These are phyloP conservation scores for Saccostrea cuccullata DNA, from an alignment of 1,140 invertebrate genomes.

Conservation along the genomic window DNA sequence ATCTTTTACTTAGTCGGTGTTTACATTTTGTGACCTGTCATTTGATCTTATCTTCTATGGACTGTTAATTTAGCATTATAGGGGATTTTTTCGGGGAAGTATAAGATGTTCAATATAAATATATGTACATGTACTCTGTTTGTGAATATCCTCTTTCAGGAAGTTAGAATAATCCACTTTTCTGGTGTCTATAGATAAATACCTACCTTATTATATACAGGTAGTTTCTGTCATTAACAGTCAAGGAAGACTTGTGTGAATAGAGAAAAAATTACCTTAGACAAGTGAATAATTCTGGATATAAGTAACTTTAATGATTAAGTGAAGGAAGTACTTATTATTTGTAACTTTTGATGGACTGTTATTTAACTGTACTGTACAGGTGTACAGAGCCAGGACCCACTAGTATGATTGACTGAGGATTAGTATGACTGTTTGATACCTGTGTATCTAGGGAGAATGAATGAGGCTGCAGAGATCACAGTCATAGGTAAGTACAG, in stretches of 20 bases:
- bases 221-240: not conserved
- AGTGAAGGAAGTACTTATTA: not conserved
- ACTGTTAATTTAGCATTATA: not conserved
- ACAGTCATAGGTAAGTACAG: not conserved
- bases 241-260: not conserved
- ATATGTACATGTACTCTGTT: not conserved
- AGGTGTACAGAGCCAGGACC: not conserved
- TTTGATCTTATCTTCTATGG: not conserved
- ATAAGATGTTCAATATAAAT: not conserved
- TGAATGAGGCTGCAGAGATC: constrained; percentile 1
- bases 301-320: not conserved
- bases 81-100: not conserved
- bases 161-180: not conserved
- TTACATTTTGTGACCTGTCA: not conserved
- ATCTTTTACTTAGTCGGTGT: not conserved
- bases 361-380: not conserved
- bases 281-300: not conserved
- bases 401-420: not conserved
- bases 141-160: not conserved
- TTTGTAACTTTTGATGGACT: not conserved
- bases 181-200: not conserved
- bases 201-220: not conserved
- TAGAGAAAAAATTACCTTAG: not conserved
- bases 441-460: not conserved
- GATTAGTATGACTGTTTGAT: not conserved